Evolutionary conservation across 1,140 invertebrate species (phyloP).

Genomic region (Cecropterus lyciades): DNA sequence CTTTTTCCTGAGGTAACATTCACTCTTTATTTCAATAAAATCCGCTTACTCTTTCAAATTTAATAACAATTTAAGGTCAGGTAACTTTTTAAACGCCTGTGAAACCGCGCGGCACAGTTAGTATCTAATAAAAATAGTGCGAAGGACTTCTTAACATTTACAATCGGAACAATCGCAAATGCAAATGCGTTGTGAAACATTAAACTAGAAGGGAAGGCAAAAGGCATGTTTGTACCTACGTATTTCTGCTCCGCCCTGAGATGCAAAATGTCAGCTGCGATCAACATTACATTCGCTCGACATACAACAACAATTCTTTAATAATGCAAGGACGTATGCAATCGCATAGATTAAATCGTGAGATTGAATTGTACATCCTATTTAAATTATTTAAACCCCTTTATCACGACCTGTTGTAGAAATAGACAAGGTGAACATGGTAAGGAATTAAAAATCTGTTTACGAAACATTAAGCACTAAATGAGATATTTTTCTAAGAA

Average conservation of each 20-base stretch:
- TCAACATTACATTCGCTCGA: conserved; percentile 60
- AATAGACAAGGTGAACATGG: conserved; percentile 16
- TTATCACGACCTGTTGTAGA: conserved; percentile 28
- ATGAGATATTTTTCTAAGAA: too few relatives aligned
- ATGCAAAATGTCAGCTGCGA: conserved; percentile 62
- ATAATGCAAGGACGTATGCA: conserved; percentile 52
- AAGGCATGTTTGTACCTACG: conserved; percentile 36
- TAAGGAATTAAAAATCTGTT: too few relatives aligned
- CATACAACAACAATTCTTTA: conserved; percentile 50
- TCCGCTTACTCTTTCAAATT: too few relatives aligned
- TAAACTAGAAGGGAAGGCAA: conserved; percentile 51
- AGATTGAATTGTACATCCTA: conserved; percentile 26
- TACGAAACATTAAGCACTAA: neutral
- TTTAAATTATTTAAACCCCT: conserved; percentile 19
- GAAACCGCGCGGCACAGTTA: too few relatives aligned
- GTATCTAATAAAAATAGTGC: conserved; percentile 18
- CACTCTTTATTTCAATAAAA: too few relatives aligned
- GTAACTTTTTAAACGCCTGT: too few relatives aligned
- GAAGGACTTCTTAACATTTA: conserved; percentile 33
- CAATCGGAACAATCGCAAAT: conserved; percentile 30
- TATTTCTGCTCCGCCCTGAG: conserved; percentile 49
- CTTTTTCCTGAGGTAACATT: too few relatives aligned
- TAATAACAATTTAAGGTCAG: too few relatives aligned
- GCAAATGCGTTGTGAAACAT: conserved; percentile 36
- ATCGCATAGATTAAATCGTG: conserved; percentile 24